Percentiles rank a stretch among this genome's conserved stretches.
Conservation (phyloP, 2,888 invertebrate genomes). For the Epirrhoe tristata region DNA sequence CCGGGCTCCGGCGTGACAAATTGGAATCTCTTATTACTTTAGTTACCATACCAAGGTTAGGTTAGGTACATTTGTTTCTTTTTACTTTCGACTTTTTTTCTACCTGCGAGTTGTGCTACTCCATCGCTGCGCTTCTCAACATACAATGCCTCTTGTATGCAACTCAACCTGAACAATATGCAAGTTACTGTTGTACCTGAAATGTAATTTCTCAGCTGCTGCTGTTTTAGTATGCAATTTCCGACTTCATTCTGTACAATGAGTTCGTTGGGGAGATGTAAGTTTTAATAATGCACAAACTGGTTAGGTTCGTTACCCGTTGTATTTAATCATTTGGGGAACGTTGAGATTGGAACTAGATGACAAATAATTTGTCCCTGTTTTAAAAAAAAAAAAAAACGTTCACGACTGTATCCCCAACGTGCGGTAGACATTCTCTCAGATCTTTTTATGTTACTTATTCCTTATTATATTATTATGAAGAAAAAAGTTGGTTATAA, state of each 20-base stretch:
- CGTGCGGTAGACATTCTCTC: no score
- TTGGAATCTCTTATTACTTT: slow-evolving; percentile 15
- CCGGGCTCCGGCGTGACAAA: slow-evolving; percentile 12
- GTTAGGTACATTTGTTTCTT: slow-evolving; percentile 13
- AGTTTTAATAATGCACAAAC: slow-evolving; percentile 21
- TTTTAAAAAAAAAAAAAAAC: no score
- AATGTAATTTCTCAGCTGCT: slow-evolving; percentile 21
- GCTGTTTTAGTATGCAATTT: slow-evolving; percentile 24
- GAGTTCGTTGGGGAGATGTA: slow-evolving; percentile 10
- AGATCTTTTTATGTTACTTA: no score
- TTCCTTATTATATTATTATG: no score
- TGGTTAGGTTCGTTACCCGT: slow-evolving; percentile 6
- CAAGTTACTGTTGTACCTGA: slow-evolving; percentile 1
- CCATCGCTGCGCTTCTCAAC: no score
- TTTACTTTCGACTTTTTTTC: not conserved
- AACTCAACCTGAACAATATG: not conserved
- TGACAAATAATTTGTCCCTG: not conserved
- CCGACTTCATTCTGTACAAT: slow-evolving; percentile 22
- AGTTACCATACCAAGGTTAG: not conserved
- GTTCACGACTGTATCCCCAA: no score
- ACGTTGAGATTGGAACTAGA: not conserved
- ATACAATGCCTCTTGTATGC: not conserved
- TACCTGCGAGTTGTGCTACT: not conserved
- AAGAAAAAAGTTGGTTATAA: no score
- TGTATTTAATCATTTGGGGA: slow-evolving; percentile 5